Evolutionary conservation across 2,888 invertebrate genomes (phyloP), one percentile per base, ranked within the genome.

Genomic region (Ryuthela nishihirai): DNA sequence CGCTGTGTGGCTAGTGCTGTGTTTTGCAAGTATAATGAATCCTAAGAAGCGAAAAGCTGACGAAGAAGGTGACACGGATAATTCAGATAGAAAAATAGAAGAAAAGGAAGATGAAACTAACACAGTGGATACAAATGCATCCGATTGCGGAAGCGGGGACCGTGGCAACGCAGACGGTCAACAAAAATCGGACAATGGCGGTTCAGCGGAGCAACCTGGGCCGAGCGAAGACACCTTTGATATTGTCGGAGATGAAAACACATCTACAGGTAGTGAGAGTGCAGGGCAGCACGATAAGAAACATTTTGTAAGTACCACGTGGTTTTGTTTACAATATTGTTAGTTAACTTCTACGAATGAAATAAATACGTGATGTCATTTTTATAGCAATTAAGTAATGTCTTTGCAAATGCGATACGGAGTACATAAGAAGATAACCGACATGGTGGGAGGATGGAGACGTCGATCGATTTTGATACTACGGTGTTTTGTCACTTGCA

Each of bases 111-210:
- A 35, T 26, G 46, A 58, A 58, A 58, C 26, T 47, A 45, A 53
- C 47, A 47, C 43, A 21, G 41, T 18, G 43, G 42, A 58, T 46
- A 41, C 41, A 42, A 29, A 55, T 44, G 58, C 45, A 26, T 29
- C 47, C 46, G 49, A 52, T 58, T 58, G 47, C 46, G 50, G 46
- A 50, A 56, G 39, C 41, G 26, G 45, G 25, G 54, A 55, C 34
- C 48, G 48, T 56, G 39, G 44, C 24, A 49, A 58, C 53, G 52
- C 53, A 58, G 39, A 38, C 47, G 58, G 50, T 53, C 52, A 53
- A 40, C 44, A 60, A 54, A 54, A 45, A 60, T 54, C 58, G 41
- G 50, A 50, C 46, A 52, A 58, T 58, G 46, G 58, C 58, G 59
- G 54, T 54, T 44, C 59, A 45, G 43, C 48, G 24, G 42, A 46